phyloP scores from a whole-genome alignment of 2,888 invertebrate species.

The Litoditis marina region DNA sequence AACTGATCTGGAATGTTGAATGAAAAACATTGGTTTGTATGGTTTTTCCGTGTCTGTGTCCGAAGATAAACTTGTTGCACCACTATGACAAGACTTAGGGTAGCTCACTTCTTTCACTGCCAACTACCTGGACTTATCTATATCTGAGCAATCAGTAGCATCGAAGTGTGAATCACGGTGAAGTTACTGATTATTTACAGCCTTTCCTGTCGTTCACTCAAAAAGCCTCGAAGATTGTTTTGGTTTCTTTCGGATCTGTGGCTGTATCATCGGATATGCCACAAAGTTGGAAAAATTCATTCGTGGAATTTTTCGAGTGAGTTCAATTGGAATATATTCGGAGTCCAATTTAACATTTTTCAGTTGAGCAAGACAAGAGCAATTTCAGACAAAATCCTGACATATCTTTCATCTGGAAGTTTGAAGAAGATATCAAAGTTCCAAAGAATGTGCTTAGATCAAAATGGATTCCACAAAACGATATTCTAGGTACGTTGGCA shows the following conservation, averaged over 20 bases:
- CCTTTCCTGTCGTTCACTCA: constrained; percentile 4
- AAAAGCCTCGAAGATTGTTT: constrained; percentile 8
- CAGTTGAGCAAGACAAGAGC: not conserved
- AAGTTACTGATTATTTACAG: constrained; percentile 3
- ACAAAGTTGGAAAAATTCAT: constrained; percentile 8
- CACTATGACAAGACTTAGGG: too few species aligned
- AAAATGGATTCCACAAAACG: constrained; percentile 14
- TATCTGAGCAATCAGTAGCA: too few species aligned
- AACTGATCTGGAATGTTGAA: too few species aligned
- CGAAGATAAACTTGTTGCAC: too few species aligned
- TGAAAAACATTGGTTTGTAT: too few species aligned
- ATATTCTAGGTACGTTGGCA: constrained; percentile 7
- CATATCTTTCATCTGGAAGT: constrained; percentile 16
- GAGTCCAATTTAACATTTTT: too few species aligned
- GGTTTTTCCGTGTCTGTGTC: too few species aligned
- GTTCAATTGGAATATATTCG: not conserved
- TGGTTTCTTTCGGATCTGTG: constrained; percentile 17
- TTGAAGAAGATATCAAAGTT: constrained; percentile 15
- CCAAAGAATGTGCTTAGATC: constrained; percentile 10
- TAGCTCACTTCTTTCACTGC: too few species aligned
- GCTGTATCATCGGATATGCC: constrained; percentile 13
- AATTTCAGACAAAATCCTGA: constrained; percentile 10
- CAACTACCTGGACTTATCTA: too few species aligned
- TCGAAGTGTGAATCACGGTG: too few species aligned
- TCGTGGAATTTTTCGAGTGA: constrained; percentile 9